A percentile compares a stretch with the other conserved stretches of the same genome.
Evolutionary conservation across 35 echinoderm and acorn worm species (phyloP).

Genomic region (Eucidaris tribuloides): DNA sequence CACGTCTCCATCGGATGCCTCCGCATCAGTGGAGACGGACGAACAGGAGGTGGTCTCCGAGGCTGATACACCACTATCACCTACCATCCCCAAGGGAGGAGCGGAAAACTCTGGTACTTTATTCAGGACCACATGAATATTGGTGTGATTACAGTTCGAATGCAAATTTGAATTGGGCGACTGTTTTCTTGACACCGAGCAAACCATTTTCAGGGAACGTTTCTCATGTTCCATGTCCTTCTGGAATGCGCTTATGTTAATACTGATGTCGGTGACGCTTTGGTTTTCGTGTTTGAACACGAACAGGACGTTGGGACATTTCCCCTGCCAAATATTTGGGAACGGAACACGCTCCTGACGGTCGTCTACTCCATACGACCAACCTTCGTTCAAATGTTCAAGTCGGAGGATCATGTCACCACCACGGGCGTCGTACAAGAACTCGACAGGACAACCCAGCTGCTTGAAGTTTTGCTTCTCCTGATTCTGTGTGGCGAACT

Average conservation of each 20-base stretch:
- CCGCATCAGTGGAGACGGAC: too few relatives aligned
- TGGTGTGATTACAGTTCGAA: background rate
- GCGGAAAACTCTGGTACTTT: too few relatives aligned
- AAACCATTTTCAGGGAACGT: background rate
- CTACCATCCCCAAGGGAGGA: background rate
- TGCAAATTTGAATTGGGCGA: background rate
- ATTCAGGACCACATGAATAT: background rate
- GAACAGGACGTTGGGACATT: conserved; percentile 69
- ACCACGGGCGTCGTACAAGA: conserved; percentile 34
- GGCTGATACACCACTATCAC: background rate
- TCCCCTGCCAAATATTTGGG: conserved; percentile 72
- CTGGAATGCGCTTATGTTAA: conserved; percentile 44
- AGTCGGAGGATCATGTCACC: conserved; percentile 57
- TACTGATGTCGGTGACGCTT: conserved; percentile 32
- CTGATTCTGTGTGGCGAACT: conserved; percentile 86
- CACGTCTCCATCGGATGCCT: too few relatives aligned
- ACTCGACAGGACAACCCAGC: conserved; percentile 38
- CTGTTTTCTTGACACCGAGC: background rate
- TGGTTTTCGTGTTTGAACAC: conserved; percentile 74
- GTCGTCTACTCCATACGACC: conserved; percentile 39
- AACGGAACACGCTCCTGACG: conserved; percentile 32
- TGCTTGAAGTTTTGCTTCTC: conserved; percentile 35
- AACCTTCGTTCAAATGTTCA: conserved; percentile 69
- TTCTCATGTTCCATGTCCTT: conserved; percentile 37
- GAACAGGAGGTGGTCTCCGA: conserved; percentile 1